A percentile compares a stretch with the other conserved stretches of the same genome.
Evolutionary conservation across 2,888 invertebrate genomes (phyloP).

Genomic region (Escarpia spicata): DNA sequence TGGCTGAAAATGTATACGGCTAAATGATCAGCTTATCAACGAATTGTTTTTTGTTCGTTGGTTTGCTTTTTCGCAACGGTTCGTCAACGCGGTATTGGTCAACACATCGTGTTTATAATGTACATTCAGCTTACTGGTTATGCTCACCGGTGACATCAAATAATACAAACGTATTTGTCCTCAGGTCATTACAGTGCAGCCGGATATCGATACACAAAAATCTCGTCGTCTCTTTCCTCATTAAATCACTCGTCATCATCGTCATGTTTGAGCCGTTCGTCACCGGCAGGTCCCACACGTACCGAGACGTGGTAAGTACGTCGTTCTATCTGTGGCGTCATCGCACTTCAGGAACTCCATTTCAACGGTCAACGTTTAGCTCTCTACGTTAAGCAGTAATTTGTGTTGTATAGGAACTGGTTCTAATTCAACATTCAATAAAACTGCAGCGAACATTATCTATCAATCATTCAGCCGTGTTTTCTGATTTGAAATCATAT

Average conservation of each 20-base stretch:
- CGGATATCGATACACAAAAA: conserved; percentile 66
- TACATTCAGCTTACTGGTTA: background rate
- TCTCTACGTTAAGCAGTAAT: background rate
- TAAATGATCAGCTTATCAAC: too few relatives aligned
- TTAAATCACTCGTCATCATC: conserved; percentile 65
- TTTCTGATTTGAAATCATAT: too few relatives aligned
- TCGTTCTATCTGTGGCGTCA: background rate
- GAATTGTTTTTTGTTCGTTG: too few relatives aligned
- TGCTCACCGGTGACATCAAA: background rate
- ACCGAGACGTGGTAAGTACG: conserved; percentile 63
- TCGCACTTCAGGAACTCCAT: background rate
- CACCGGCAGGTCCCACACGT: conserved; percentile 54
- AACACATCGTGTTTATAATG: too few relatives aligned
- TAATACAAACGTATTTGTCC: background rate
- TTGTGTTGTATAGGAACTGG: background rate
- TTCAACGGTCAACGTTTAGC: background rate
- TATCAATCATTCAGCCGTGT: too few relatives aligned
- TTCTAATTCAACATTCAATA: background rate
- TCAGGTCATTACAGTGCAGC: conserved; percentile 65
- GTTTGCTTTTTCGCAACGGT: too few relatives aligned
- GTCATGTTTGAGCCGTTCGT: conserved; percentile 66
- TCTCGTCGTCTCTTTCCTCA: conserved; percentile 66
- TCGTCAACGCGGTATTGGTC: too few relatives aligned
- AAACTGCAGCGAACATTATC: too few relatives aligned
- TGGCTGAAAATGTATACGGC: too few relatives aligned